Base-by-base conservation (phyloP, 64 coral and sea anemone genomes). In the Actinia tenebrosa region DNA sequence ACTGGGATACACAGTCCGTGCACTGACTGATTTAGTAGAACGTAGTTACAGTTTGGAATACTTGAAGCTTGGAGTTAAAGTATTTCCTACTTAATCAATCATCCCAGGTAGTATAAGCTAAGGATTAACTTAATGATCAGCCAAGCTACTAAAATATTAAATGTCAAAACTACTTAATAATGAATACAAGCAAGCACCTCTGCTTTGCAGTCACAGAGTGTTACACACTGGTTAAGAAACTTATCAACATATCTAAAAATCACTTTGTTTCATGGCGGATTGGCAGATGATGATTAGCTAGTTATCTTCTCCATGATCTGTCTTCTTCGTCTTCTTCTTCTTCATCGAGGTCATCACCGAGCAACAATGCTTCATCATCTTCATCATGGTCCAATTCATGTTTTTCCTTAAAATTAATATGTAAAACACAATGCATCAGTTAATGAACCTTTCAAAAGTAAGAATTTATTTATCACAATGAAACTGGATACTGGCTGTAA, bases 311-410 rank as follows among this genome's bases (percentile, higher is more conserved):
- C 90, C 90, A 92, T 4, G 90, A 87, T 77, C 90, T 68, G 19
- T 92, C 90, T 83, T 92, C 90, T 56, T 91, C 89, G 11, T 91
- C 89, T 44, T 92, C 90, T 4, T 92, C 90, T 53, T 92, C 90
- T 77, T 92, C 90, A 83, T 92, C 90, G 87, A 92, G 86, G 78
- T 92, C 90, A 82, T 87, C 90, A n/a, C 84, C 78, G 22, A 92
- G 86, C 20, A 92, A 63, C 9, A 87, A 66, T 6, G 89, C 89
- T 61, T 91, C 89, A 8, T 91, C 90, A 66, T 79, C 85, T 42
- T 87, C 85, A 10, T 86, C 71, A 83, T 56, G 83, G 11, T 91
- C 89, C 50, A 91, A 50, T 16, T 91, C 89, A 86, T 91, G 89
- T 37, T 92, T 92, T 75, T 80, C 90, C 90, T 92, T 15, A 83